Conservation (phyloP, 1,140 invertebrate species). For the Ceratosolen solmsi region DNA sequence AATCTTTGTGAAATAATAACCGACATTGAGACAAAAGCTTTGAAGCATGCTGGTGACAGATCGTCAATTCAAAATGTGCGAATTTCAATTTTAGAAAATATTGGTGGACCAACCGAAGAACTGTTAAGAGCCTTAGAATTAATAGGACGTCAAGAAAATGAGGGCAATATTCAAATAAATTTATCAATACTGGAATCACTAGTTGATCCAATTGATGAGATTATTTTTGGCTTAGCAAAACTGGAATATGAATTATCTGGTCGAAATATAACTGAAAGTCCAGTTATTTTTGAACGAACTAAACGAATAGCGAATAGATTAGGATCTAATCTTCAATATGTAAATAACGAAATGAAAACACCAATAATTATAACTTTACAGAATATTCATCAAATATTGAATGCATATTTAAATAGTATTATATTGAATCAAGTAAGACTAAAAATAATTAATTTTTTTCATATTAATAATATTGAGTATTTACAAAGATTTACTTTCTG, state of each 20-base stretch:
- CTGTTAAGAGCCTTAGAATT: constrained; percentile 66
- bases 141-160: constrained; percentile 58
- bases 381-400: constrained; percentile 53
- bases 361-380: constrained; percentile 51
- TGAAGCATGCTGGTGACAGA: constrained; percentile 60
- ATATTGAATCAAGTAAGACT: constrained; percentile 56
- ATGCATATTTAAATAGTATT: constrained; percentile 58
- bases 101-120: constrained; percentile 68
- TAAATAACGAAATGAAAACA: constrained; percentile 21
- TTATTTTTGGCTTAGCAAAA: constrained; percentile 63
- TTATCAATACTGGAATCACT: constrained; percentile 68
- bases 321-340: constrained; percentile 47
- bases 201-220: constrained; percentile 68
- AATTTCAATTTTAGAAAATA: constrained; percentile 65
- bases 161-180: constrained; percentile 50
- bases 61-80: constrained; percentile 60
- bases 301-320: constrained; percentile 56
- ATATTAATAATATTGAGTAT: neutral
- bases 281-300: constrained; percentile 64
- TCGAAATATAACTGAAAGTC: constrained; percentile 56
- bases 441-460: neutral
- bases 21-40: constrained; percentile 60
- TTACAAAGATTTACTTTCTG: neutral
- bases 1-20: constrained; percentile 64
- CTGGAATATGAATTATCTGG: constrained; percentile 64